Percentiles rank a stretch among this genome's conserved stretches.
These are phyloP conservation scores for Philhelius pedissequus DNA, from an alignment of 2,888 invertebrate genomes.

Conservation along the genomic window DNA sequence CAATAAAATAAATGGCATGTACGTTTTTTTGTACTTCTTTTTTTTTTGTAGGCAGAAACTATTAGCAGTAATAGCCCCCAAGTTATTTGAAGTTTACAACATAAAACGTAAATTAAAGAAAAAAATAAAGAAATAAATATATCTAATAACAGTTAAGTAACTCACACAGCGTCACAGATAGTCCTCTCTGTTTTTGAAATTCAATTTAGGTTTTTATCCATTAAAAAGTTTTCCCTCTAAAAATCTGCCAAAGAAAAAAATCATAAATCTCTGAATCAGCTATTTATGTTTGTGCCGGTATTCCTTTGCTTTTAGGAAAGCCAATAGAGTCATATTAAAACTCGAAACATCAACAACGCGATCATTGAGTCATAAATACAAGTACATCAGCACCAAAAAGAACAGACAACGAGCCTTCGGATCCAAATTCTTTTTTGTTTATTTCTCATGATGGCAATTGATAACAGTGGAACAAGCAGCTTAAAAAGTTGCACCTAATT, in stretches of 20 bases:
- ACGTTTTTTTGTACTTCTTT: not conserved
- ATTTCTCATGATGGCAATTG: not conserved
- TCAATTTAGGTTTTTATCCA: conserved; percentile 9
- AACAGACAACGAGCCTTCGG: not conserved
- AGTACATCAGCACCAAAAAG: not conserved
- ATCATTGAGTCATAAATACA: not conserved
- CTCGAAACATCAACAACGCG: not conserved
- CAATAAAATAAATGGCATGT: not conserved
- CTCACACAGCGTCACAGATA: not conserved
- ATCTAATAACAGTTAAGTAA: not conserved
- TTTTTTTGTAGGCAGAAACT: not conserved
- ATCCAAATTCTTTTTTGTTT: not conserved
- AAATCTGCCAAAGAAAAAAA: not conserved
- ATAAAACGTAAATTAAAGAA: not conserved
- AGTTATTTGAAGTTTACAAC: not conserved
- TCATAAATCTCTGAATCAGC: not conserved
- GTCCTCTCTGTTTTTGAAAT: not conserved
- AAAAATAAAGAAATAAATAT: not conserved
- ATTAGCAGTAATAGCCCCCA: conserved; percentile 7
- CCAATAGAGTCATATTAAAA: not conserved
- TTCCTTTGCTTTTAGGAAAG: not conserved
- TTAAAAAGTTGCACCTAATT: not conserved
- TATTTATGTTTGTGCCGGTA: no score
- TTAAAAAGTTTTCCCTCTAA: not conserved
- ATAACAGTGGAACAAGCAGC: not conserved